Evolutionary conservation across 1,140 invertebrate genomes (phyloP).

Genomic region (Dolichoris vasculosae): DNA sequence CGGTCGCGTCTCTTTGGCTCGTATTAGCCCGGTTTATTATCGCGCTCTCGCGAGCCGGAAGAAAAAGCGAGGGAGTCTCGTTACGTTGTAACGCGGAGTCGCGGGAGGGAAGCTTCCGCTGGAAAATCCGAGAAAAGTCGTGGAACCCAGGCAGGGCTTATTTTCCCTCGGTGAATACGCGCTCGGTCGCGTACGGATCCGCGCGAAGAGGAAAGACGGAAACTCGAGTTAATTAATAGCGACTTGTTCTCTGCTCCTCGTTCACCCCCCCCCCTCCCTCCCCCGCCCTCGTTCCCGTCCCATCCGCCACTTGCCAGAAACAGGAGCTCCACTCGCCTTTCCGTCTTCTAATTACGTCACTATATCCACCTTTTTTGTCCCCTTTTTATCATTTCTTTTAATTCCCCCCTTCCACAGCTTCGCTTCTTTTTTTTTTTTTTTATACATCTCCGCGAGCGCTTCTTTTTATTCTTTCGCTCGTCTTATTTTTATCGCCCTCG

Average conservation of each 20-base stretch:
- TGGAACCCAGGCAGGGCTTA: no score
- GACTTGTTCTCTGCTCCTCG: constrained; percentile 6
- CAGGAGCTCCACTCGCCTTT: not conserved
- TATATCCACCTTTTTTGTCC: not conserved
- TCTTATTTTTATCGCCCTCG: no score
- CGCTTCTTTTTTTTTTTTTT: no score
- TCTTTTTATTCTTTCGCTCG: no score
- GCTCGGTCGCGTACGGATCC: not conserved
- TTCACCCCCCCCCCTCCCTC: not conserved
- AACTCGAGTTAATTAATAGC: constrained; percentile 43
- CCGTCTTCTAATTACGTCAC: constrained; percentile 40
- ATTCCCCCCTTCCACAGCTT: not conserved
- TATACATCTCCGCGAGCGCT: no score
- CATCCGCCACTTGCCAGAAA: constrained; percentile 22
- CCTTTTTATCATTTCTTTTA: not conserved
- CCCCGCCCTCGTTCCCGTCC: not conserved
- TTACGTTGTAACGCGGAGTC: no score
- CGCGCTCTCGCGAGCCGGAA: no score
- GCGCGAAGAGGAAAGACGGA: constrained; percentile 1
- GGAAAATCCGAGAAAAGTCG: no score
- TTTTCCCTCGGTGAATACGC: not conserved
- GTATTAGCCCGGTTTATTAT: no score
- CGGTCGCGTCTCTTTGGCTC: no score
- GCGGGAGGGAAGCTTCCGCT: no score
- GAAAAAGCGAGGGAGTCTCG: no score